Base-by-base conservation (phyloP, 2,888 invertebrate species). In the Andrena bucephala region DNA sequence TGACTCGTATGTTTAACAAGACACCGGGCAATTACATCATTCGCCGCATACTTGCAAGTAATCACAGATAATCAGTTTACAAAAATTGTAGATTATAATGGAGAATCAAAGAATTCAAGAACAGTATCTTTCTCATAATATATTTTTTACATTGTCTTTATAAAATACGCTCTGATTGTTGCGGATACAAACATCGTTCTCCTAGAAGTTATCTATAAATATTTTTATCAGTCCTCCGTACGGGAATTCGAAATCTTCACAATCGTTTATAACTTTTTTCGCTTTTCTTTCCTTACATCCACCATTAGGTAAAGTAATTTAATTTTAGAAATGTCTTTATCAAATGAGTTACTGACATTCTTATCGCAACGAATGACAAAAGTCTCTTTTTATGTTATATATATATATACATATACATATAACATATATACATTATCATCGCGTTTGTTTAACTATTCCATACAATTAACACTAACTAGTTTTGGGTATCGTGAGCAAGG, bases 81-180 rank as follows among this genome's bases (percentile, higher is more conserved):
- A 76, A 59, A 74, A 66, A 54, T 29, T 80, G 24, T 48, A 65
- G 2, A 74, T 77, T 42, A 29, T 54, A 65, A 68, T 63, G 33
- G 57, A 42, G 52, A 74, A 65, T 66, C 42, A 77, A 77, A 67
- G 29, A 57, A 77, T 72, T 83, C 27, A 65, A 29, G 24, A 54
- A 29, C 4, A 10, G 33, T 70, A 60, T 54, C 13, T 24, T 36
- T 68, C 31, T 57, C 29, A 71, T 24, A 60, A 70, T 2, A 33
- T 71, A 67, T 71, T 79, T 57, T 57, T 57, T 71, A 80, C 67
- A 80, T 54, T 54, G n/a, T 54, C 16, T 67, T 70, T 81, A 81
- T 63, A 81, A 72, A 81, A 81, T 72, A 48, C 67, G 24, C 10
- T 80, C 62, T 13, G 65, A 67, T 54, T 36, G 27, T 52, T 59